Conservation (phyloP, 2,888 invertebrate species). For the Cheilosia urbana region DNA sequence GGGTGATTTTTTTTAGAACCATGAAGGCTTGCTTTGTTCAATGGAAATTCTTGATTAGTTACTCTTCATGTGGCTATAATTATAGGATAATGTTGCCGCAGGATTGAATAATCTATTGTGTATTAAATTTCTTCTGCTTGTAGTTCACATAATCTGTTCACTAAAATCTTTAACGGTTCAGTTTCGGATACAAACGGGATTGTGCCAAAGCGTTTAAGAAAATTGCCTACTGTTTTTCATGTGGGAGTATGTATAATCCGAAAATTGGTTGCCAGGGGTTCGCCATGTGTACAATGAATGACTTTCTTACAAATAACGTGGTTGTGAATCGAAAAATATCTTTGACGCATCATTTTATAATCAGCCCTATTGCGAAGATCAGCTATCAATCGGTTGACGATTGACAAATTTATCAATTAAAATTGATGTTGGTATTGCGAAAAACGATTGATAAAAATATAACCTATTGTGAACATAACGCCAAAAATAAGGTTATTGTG, state of each 20-base stretch:
- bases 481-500: too few species aligned
- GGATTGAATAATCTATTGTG: constrained; percentile 4
- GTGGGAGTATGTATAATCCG: constrained; percentile 3
- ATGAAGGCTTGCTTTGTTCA: not conserved
- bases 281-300: too few species aligned
- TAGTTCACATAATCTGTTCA: constrained; percentile 6
- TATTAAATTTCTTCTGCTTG: not conserved
- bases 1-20: too few species aligned
- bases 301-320: too few species aligned
- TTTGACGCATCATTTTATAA: too few species aligned
- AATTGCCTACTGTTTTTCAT: constrained; percentile 6
- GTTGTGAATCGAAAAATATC: too few species aligned
- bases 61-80: constrained; percentile 32
- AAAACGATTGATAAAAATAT: too few species aligned
- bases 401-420: too few species aligned
- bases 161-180: not conserved
- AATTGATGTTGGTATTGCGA: too few species aligned
- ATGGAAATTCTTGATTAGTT: constrained; percentile 21
- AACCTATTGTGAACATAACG: too few species aligned
- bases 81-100: constrained; percentile 32
- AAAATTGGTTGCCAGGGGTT: not conserved
- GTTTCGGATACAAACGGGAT: not conserved
- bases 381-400: fast-evolving
- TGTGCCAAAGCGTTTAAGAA: constrained; percentile 2
- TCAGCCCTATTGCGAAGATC: too few species aligned